These are phyloP conservation scores for Oceanodroma tethys DNA, from an alignment of 2,113 vertebrate species.

Conservation along the genomic window DNA sequence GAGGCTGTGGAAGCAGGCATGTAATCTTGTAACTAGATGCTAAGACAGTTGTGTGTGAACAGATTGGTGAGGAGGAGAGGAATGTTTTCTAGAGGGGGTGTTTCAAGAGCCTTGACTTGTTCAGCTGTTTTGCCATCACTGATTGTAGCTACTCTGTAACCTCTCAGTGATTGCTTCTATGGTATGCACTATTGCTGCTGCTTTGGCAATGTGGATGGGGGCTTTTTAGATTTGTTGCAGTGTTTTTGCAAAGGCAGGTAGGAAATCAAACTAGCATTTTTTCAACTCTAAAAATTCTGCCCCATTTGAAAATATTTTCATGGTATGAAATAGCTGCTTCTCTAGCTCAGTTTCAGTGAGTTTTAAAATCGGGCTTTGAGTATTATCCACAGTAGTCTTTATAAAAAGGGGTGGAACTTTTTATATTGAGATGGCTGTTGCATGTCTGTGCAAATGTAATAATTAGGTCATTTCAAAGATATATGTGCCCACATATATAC, in stretches of 20 bases:
- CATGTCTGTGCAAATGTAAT: neutral
- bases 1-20: neutral
- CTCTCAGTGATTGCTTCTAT: neutral
- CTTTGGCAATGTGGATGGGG: neutral
- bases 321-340: neutral
- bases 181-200: rapidly evolving
- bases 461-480: neutral
- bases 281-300: neutral
- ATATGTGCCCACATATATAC: neutral
- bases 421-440: neutral
- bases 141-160: neutral
- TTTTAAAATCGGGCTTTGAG: neutral
- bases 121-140: neutral
- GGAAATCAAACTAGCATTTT: neutral
- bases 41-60: neutral
- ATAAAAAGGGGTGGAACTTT: neutral
- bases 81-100: rapidly evolving
- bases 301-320: neutral
- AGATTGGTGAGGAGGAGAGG: neutral
- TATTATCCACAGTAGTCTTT: neutral
- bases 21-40: neutral
- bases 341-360: neutral
- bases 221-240: neutral
- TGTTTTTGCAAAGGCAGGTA: neutral
- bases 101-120: neutral